A percentile compares a stretch with the other conserved stretches of the same genome.
Conservation (phyloP, 2,888 invertebrate species). For the Hypomecis atomaria region DNA sequence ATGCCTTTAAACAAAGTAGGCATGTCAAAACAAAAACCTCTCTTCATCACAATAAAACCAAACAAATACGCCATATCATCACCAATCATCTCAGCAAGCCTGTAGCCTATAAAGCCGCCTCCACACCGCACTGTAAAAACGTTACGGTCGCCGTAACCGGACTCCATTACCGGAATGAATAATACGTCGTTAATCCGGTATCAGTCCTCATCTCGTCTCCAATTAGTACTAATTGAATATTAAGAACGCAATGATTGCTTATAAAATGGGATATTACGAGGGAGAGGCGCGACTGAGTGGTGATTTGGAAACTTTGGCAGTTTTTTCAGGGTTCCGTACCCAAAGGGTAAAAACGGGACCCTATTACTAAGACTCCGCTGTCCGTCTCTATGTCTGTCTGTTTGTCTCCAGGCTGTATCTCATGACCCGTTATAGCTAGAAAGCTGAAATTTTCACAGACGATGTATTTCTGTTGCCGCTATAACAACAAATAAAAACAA, state of each 20-base stretch:
- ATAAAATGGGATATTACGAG: conserved; percentile 66
- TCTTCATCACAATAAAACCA: conserved; percentile 26
- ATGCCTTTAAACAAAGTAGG: not conserved
- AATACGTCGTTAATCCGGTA: conserved; percentile 65
- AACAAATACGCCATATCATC: conserved; percentile 31
- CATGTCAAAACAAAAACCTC: conserved; percentile 6
- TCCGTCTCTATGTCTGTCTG: too few species aligned
- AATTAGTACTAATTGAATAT: conserved; percentile 80
- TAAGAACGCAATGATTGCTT: conserved; percentile 71
- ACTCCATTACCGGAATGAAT: conserved; percentile 78
- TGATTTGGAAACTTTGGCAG: conserved; percentile 32
- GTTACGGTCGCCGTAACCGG: conserved; percentile 68
- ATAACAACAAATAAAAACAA: too few species aligned
- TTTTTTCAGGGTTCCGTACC: too few species aligned
- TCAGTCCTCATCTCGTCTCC: conserved; percentile 67
- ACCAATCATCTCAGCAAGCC: conserved; percentile 26
- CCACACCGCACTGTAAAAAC: conserved; percentile 62
- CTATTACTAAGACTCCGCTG: too few species aligned
- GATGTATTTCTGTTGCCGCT: too few species aligned
- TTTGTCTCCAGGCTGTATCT: too few species aligned
- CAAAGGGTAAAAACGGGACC: too few species aligned
- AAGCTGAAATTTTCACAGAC: too few species aligned
- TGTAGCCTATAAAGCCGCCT: conserved; percentile 44
- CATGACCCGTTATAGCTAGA: too few species aligned
- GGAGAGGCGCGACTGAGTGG: conserved; percentile 45